phyloP scores from a whole-genome alignment of 2,113 vertebrate genomes.

The Haliaeetus leucogaster region DNA sequence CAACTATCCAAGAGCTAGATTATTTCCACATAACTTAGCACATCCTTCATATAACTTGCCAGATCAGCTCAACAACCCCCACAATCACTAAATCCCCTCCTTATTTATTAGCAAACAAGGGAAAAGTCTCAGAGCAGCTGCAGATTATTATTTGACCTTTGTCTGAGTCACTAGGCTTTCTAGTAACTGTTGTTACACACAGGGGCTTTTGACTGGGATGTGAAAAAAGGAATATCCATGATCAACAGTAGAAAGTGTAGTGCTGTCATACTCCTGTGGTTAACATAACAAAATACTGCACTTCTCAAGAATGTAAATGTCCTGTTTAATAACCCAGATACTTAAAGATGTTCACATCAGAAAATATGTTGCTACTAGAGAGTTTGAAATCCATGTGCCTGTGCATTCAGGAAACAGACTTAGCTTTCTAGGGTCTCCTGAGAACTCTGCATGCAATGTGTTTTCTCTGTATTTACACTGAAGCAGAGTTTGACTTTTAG shows the following conservation, averaged over 20 bases:
- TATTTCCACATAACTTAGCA: neutral
- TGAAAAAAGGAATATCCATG: neutral
- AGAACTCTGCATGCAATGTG: neutral
- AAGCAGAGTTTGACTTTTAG: neutral
- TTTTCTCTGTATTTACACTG: neutral
- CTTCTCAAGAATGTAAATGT: neutral
- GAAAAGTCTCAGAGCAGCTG: neutral
- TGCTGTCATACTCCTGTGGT: neutral
- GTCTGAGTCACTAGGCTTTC: neutral
- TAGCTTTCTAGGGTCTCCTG: neutral
- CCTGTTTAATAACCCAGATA: neutral
- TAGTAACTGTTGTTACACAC: neutral
- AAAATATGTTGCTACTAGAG: neutral
- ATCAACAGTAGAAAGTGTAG: neutral
- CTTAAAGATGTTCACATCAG: neutral
- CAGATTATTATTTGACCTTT: neutral
- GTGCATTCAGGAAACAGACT: neutral
- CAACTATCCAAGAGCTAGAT: neutral
- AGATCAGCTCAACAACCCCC: neutral
- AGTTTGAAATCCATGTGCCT: neutral
- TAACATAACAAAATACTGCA: neutral
- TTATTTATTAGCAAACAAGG: neutral
- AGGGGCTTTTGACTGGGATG: neutral
- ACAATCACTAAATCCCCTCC: neutral
- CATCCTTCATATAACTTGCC: neutral